phyloP scores from a whole-genome alignment of 2,888 invertebrate genomes.

The Lamellibrachia satsuma region DNA sequence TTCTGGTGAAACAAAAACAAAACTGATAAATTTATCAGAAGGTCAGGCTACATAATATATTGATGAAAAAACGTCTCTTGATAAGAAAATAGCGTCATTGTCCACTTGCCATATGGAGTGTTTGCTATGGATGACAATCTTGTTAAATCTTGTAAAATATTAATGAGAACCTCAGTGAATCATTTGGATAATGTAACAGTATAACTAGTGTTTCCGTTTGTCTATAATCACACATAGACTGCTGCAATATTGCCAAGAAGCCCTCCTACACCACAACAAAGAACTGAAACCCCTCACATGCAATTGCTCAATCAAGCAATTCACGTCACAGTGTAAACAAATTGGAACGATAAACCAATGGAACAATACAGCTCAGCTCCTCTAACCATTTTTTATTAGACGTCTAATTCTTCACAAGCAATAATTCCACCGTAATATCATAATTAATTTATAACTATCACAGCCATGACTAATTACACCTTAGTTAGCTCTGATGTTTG shows the following conservation, averaged over 20 bases:
- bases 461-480: background rate
- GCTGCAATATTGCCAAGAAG: background rate
- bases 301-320: background rate
- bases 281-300: background rate
- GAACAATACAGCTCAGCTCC: too few species aligned
- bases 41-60: background rate
- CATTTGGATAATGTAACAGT: background rate
- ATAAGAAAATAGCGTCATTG: background rate
- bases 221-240: background rate
- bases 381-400: too few species aligned
- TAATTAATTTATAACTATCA: background rate
- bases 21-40: background rate
- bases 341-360: background rate
- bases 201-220: background rate
- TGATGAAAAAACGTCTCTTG: background rate
- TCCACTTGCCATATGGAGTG: background rate
- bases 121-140: background rate
- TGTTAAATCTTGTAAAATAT: background rate
- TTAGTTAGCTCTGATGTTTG: background rate
- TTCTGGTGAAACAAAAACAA: too few species aligned
- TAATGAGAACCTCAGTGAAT: background rate
- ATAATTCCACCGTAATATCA: background rate
- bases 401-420: too few species aligned
- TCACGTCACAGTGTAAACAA: background rate
- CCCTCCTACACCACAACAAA: background rate